These are phyloP conservation scores for Pseudococcus longispinus DNA, from an alignment of 2,888 invertebrate species.

Conservation along the genomic window DNA sequence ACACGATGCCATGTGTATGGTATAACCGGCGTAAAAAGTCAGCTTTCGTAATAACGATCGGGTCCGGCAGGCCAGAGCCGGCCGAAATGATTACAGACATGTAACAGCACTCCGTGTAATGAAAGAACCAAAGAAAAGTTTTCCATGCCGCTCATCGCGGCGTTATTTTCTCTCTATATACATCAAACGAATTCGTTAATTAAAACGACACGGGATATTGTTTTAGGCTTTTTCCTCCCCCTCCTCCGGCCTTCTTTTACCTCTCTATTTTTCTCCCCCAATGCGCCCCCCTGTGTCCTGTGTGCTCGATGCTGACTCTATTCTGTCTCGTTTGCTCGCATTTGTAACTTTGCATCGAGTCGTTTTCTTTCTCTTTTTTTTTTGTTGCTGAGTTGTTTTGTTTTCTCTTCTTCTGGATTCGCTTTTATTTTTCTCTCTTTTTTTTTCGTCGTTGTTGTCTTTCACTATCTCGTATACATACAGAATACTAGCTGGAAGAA, in stretches of 20 bases:
- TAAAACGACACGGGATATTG: slow-evolving; percentile 28
- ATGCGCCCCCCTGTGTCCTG: too few species aligned
- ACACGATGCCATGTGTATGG: too few species aligned
- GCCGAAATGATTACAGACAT: slow-evolving; percentile 39
- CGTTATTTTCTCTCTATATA: slow-evolving; percentile 25
- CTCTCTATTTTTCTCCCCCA: background rate
- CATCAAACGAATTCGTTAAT: slow-evolving; percentile 46
- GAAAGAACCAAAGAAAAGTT: slow-evolving; percentile 42
- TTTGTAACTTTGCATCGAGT: background rate
- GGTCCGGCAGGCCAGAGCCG: background rate
- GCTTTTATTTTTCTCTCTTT: background rate
- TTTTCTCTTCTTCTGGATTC: background rate
- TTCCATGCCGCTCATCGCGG: background rate
- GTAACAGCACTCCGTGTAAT: slow-evolving; percentile 29
- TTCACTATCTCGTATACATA: background rate
- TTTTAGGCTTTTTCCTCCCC: background rate
- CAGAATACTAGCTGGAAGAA: background rate
- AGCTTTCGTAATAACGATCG: background rate
- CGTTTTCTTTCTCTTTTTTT: background rate
- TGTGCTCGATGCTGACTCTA: background rate
- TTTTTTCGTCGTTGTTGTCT: background rate
- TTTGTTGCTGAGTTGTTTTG: background rate
- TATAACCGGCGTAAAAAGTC: too few species aligned
- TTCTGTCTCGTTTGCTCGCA: background rate
- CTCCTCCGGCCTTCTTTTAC: background rate